Evolutionary conservation across 1,140 invertebrate genomes (phyloP), one percentile per base, ranked within the genome.

Genomic region (Drosophila arizonae): DNA sequence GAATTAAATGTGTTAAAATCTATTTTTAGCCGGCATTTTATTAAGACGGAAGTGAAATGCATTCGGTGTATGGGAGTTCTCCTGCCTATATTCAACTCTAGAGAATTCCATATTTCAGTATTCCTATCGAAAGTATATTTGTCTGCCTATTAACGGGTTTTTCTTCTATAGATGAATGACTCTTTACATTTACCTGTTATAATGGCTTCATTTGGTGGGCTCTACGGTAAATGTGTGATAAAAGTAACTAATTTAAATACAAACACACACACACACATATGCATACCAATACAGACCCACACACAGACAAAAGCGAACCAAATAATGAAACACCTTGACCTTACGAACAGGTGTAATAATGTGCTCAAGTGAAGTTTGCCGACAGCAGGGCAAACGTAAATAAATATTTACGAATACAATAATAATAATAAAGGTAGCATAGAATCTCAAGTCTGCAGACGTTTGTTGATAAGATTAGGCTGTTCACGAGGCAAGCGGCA

Each of bases 381-480:
- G 68, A 61, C 56, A 66, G 21, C 56, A 66, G 21, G 70, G 28
- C 41, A 48, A 61, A 70, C 30, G 28, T 28, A 63, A 56, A 56
- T 28, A 39, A 45, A 77, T 55, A 61, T 24, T n/a, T 45, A 54
- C 26, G 13, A 24, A 67, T n/a, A 57, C 33, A 57, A 28, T 63
- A 39, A 10, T 11, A 6, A 26, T 1, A 70, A 30, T 63, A 54
- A 48, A 30, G 28, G 21, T 41, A 51, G 33, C 30, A 51, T 26
- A 65, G 24, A 24, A 30, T 46, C 46, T 30, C 28, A 39, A 51
- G n/a, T 9, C 8, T 10, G 33, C 33, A 33, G 33, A 33, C 33
- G 2, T 33, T 8, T 2, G 45, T 51, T 66, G 80, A 84, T 84
- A 84, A 86, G 78, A 85, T 84, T 48, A 81, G 50, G 1, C 33